Evolutionary conservation across 2,888 invertebrate species (phyloP).

Genomic region (Callyntrura guangdongensis): DNA sequence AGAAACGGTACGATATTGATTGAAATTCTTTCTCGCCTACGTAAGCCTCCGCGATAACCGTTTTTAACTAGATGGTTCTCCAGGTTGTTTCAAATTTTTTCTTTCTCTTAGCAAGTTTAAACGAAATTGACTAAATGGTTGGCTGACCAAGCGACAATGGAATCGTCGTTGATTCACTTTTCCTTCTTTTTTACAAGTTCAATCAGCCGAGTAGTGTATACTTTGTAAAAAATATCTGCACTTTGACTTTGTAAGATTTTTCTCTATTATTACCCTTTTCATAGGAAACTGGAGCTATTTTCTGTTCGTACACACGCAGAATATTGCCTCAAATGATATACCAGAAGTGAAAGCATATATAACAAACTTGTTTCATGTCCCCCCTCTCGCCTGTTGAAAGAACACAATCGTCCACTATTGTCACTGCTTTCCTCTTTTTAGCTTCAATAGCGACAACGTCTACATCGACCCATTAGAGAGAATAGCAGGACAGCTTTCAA

Average conservation of each 20-base stretch:
- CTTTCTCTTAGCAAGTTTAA: neutral
- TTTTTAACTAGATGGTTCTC: neutral
- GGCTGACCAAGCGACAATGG: slow-evolving; percentile 56
- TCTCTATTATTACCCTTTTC: slow-evolving; percentile 49
- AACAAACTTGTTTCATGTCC: neutral
- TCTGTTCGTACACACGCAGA: neutral
- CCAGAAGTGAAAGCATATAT: neutral
- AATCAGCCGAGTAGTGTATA: slow-evolving; percentile 49
- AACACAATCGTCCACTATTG: neutral
- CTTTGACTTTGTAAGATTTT: slow-evolving; percentile 82
- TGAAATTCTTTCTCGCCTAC: neutral
- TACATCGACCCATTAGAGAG: slow-evolving; percentile 23
- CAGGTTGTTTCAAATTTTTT: neutral
- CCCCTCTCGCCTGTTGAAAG: neutral
- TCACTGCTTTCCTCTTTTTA: neutral
- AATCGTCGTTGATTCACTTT: slow-evolving; percentile 63
- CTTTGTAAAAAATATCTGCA: slow-evolving; percentile 79
- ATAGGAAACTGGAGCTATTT: neutral
- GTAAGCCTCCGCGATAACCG: neutral
- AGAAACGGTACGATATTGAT: no score
- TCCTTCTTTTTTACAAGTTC: slow-evolving; percentile 46
- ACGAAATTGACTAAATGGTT: slow-evolving; percentile 40
- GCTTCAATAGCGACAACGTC: neutral
- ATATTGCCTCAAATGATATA: neutral
- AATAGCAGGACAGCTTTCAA: slow-evolving; percentile 17